These are phyloP conservation scores for Procambarus clarkii DNA, from an alignment of 1,140 invertebrate species.

Conservation along the genomic window DNA sequence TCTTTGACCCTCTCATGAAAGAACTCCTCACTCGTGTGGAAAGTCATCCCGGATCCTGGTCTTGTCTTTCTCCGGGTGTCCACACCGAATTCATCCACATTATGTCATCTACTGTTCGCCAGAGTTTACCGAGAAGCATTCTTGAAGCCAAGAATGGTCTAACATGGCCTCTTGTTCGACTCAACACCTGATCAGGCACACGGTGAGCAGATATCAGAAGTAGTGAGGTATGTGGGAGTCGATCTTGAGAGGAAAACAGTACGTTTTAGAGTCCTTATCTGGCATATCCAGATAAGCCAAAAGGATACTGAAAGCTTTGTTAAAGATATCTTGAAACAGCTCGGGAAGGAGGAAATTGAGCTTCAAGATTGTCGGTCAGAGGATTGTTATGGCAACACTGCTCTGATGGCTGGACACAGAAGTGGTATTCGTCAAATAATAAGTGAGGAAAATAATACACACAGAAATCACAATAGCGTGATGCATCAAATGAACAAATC, in stretches of 20 bases:
- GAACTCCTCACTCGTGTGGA: background rate
- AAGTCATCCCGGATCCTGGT: background rate
- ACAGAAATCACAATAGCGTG: too few relatives aligned
- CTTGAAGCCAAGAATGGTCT: background rate
- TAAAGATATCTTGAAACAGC: conserved; percentile 7
- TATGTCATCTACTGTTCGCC: background rate
- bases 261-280: background rate
- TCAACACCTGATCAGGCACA: background rate
- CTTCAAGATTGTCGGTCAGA: background rate
- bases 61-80: conserved; percentile 8
- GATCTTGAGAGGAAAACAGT: background rate
- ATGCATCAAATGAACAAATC: too few relatives aligned
- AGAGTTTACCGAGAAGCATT: background rate
- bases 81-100: background rate
- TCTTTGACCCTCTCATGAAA: background rate
- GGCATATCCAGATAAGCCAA: background rate
- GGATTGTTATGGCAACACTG: background rate
- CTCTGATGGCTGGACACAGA: conserved; percentile 10
- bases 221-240: conserved; percentile 10
- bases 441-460: background rate
- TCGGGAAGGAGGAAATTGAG: background rate
- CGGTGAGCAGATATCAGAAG: conserved; percentile 19
- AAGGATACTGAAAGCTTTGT: conserved; percentile 11
- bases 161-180: background rate
- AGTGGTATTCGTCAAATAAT: background rate